Evolutionary conservation across 2,797 vertebrate species (phyloP).

Genomic region (Distichodus sexfasciatus): DNA sequence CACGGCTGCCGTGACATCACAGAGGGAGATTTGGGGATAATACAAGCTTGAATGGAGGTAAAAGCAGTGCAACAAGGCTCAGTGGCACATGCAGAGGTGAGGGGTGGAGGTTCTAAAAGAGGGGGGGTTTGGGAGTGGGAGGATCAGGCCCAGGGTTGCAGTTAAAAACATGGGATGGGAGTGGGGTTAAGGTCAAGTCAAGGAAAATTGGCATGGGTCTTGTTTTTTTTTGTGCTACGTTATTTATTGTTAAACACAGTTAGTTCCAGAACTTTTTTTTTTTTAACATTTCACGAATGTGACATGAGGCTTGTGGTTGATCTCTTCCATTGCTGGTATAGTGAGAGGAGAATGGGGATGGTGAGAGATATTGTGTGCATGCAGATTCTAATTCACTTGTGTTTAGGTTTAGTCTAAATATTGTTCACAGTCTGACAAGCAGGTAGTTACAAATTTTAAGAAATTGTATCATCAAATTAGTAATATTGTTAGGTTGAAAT

Average conservation of each 20-base stretch:
- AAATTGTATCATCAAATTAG: too few species aligned
- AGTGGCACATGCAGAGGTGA: constrained; percentile 78
- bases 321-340: constrained; percentile 80
- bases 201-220: constrained; percentile 62
- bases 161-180: constrained; percentile 69
- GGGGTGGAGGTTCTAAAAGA: constrained; percentile 38
- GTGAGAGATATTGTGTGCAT: constrained; percentile 67
- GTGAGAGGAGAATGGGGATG: constrained; percentile 66
- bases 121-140: constrained; percentile 42
- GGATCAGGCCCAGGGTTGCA: constrained; percentile 80
- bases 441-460: constrained; percentile 59
- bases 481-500: too few species aligned
- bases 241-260: constrained; percentile 59
- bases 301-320: constrained; percentile 76
- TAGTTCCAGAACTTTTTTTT: constrained; percentile 69
- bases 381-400: constrained; percentile 67
- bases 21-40: constrained; percentile 52
- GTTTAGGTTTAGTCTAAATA: constrained; percentile 50
- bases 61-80: constrained; percentile 78
- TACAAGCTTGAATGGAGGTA: constrained; percentile 76
- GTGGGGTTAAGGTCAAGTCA: constrained; percentile 62
- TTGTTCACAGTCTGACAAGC: constrained; percentile 62
- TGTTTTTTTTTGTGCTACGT: constrained; percentile 52
- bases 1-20: constrained; percentile 77
- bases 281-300: constrained; percentile 73